A percentile compares a stretch with the other conserved stretches of the same genome.
Conservation (phyloP, 2,113 vertebrate genomes). For the Natator depressus region DNA sequence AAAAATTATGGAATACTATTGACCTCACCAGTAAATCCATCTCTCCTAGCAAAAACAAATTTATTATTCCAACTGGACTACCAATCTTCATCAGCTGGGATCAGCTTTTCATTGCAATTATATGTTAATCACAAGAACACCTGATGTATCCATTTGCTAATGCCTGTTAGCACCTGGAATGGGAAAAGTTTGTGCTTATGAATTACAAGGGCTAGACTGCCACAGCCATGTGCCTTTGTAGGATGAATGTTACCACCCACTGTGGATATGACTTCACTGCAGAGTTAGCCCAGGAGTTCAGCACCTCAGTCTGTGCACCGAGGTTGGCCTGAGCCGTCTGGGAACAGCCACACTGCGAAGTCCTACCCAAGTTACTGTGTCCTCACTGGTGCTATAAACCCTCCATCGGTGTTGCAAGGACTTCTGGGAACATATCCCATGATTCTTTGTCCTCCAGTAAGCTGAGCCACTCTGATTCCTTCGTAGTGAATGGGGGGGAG, state of each 20-base stretch:
- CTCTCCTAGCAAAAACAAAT: background rate
- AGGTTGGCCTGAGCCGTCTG: fast-evolving
- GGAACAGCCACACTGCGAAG: background rate
- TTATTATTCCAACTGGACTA: fast-evolving
- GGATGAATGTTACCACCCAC: background rate
- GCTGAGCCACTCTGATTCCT: background rate
- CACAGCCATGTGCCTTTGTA: fast-evolving
- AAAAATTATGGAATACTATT: background rate
- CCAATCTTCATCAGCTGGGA: background rate
- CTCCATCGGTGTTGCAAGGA: background rate
- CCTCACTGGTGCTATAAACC: no score
- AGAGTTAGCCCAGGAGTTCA: background rate
- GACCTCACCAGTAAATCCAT: background rate
- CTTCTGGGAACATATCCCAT: background rate
- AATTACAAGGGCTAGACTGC: background rate
- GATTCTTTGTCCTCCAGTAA: background rate
- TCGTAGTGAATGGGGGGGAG: background rate
- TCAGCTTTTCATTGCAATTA: background rate
- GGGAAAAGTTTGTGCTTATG: background rate
- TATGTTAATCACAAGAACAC: background rate
- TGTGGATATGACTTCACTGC: fast-evolving
- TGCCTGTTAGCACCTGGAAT: background rate
- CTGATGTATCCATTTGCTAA: background rate
- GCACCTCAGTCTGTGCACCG: background rate
- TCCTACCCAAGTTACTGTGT: background rate